Percentiles rank a stretch among this genome's conserved stretches.
phyloP scores from a whole-genome alignment of 53 echinoderm and acorn worm species.

The Holothuria scabra region DNA sequence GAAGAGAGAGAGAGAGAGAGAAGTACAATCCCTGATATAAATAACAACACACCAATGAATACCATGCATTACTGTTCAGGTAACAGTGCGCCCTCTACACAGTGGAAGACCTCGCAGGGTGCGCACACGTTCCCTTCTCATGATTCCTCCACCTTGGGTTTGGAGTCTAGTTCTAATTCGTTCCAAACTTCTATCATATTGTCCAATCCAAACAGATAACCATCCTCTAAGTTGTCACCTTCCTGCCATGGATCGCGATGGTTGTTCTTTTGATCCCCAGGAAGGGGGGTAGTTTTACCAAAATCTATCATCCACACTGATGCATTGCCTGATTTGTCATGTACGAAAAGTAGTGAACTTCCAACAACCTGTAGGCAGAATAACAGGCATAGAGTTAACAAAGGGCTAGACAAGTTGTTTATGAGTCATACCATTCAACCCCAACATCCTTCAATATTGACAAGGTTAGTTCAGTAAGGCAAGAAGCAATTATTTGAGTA shows the following conservation, averaged over 20 bases:
- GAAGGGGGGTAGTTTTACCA: constrained; percentile 93
- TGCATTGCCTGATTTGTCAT: constrained; percentile 89
- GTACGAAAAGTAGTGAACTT: constrained; percentile 93
- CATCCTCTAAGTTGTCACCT: constrained; percentile 91
- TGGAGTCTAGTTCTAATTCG: constrained; percentile 37
- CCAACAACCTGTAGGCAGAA: constrained; percentile 79
- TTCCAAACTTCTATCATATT: constrained; percentile 89
- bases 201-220: constrained; percentile 95
- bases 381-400: neutral
- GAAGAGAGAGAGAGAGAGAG: no score
- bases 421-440: no score
- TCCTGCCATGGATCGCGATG: constrained; percentile 97
- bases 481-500: no score
- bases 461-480: no score
- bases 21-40: no score
- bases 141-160: neutral
- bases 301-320: constrained; percentile 99
- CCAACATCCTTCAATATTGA: no score
- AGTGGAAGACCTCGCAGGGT: constrained; percentile 16
- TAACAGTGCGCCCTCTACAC: neutral
- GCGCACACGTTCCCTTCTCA: constrained; percentile 15
- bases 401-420: no score
- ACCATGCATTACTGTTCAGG: constrained; percentile 28
- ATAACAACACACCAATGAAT: constrained; percentile 28
- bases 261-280: constrained; percentile 67